Evolutionary conservation across 2,113 vertebrate genomes (phyloP).

Genomic region (Sorex araneus): DNA sequence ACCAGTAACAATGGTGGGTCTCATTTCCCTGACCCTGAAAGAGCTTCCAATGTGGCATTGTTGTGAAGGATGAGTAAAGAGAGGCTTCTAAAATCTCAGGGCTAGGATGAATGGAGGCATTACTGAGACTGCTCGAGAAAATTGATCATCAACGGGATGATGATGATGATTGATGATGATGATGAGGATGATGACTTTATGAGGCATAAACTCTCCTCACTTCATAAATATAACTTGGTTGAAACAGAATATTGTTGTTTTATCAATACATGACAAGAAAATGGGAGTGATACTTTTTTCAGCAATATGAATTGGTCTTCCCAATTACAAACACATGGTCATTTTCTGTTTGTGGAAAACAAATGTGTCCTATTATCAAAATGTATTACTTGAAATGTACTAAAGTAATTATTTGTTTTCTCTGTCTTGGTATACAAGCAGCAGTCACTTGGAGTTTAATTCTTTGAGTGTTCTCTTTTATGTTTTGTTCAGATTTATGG

Average conservation of each 20-base stretch:
- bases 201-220: not conserved
- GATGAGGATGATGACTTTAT: too few relatives aligned
- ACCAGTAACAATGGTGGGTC: too few relatives aligned
- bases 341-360: slow-evolving; percentile 66
- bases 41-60: too few relatives aligned
- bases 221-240: slow-evolving; percentile 68
- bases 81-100: too few relatives aligned
- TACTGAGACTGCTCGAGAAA: too few relatives aligned
- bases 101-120: too few relatives aligned
- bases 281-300: slow-evolving; percentile 46
- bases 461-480: slow-evolving; percentile 12
- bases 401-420: slow-evolving; percentile 39
- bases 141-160: too few relatives aligned
- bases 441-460: slow-evolving; percentile 36
- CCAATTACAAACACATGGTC: slow-evolving; percentile 54
- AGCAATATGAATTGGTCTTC: slow-evolving; percentile 29
- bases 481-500: slow-evolving; percentile 54
- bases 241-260: slow-evolving; percentile 62
- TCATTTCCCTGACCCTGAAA: too few relatives aligned
- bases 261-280: slow-evolving; percentile 62
- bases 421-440: not conserved
- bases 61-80: too few relatives aligned
- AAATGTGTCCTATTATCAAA: slow-evolving; percentile 67
- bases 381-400: slow-evolving; percentile 61
- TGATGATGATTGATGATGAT: too few relatives aligned